A percentile compares a stretch with the other conserved stretches of the same genome.
Evolutionary conservation across 2,797 vertebrate genomes (phyloP).

Genomic region (Bufotes viridis): DNA sequence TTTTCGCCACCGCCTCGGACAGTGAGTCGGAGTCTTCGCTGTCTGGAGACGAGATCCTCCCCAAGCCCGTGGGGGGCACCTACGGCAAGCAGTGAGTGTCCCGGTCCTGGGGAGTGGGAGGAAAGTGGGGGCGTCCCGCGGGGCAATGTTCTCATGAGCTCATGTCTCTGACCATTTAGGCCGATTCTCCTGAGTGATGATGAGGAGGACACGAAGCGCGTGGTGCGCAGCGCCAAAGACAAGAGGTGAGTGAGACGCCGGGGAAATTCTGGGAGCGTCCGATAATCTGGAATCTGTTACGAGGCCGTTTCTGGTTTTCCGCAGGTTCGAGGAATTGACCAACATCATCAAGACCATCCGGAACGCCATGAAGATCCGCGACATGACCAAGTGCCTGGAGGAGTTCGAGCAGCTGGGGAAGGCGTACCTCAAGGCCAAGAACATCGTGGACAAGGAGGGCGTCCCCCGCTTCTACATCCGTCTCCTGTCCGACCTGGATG

Average conservation of each 20-base stretch:
- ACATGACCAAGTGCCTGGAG: constrained; percentile 91
- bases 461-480: constrained; percentile 89
- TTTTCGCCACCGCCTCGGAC: constrained; percentile 93
- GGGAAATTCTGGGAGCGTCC: no score
- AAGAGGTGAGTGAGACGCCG: constrained; percentile 78
- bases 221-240: constrained; percentile 92
- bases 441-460: constrained; percentile 91
- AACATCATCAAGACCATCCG: constrained; percentile 92
- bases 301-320: background rate
- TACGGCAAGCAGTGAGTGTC: constrained; percentile 86
- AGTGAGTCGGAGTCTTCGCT: constrained; percentile 91
- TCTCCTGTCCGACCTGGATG: constrained; percentile 88
- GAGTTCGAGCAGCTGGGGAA: constrained; percentile 91
- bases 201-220: constrained; percentile 91
- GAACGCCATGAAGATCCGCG: constrained; percentile 94
- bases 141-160: background rate
- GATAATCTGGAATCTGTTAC: no score
- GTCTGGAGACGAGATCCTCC: constrained; percentile 84
- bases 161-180: constrained; percentile 66
- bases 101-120: background rate
- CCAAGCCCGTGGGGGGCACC: constrained; percentile 82
- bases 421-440: constrained; percentile 90
- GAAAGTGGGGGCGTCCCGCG: no score
- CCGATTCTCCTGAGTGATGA: constrained; percentile 87
- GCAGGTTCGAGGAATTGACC: constrained; percentile 90